These are phyloP conservation scores for Melanaphis sacchari DNA, from an alignment of 1,140 invertebrate species.

Conservation along the genomic window DNA sequence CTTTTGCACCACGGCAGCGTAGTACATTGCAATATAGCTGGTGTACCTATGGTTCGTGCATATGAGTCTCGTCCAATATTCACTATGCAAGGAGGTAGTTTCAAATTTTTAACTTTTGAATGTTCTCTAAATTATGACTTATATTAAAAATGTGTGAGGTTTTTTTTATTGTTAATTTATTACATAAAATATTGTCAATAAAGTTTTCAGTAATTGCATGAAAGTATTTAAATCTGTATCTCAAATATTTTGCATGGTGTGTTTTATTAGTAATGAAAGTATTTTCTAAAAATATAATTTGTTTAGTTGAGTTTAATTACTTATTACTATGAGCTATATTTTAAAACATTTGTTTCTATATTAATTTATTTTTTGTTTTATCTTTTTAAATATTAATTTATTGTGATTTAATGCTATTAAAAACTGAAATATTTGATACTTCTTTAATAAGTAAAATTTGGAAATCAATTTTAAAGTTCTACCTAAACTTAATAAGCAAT, in stretches of 20 bases:
- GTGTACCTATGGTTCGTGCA: constrained; percentile 77
- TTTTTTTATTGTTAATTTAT: background rate
- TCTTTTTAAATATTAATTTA: background rate
- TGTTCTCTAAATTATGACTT: background rate
- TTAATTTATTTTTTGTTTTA: too few species aligned
- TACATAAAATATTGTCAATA: background rate
- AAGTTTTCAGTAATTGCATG: background rate
- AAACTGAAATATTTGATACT: background rate
- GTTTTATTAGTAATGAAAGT: background rate
- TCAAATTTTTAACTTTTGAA: constrained; percentile 45
- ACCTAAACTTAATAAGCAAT: background rate
- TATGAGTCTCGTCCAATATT: constrained; percentile 78
- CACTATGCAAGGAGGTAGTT: constrained; percentile 71
- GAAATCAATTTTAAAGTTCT: background rate
- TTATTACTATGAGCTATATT: background rate
- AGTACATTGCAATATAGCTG: constrained; percentile 80
- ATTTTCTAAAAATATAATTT: background rate
- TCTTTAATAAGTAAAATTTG: background rate
- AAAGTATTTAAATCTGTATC: background rate
- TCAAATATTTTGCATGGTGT: background rate
- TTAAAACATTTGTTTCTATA: background rate
- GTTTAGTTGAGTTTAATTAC: background rate
- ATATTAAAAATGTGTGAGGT: background rate
- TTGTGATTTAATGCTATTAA: background rate
- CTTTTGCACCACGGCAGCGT: constrained; percentile 82